Evolutionary conservation across 2,113 vertebrate genomes (phyloP).

Genomic region (Martes martes): DNA sequence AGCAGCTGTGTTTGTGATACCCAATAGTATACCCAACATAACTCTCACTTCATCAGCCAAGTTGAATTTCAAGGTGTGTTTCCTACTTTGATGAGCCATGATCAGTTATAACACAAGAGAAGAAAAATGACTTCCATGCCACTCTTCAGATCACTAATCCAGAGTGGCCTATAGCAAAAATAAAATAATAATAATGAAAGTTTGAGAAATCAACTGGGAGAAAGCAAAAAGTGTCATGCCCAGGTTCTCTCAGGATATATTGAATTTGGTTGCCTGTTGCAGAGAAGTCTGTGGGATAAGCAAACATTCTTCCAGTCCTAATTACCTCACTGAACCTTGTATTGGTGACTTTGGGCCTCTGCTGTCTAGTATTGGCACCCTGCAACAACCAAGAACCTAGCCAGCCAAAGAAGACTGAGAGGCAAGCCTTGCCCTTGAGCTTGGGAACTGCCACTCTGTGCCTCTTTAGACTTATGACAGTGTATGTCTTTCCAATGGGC

Average conservation of each 20-base stretch:
- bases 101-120: not conserved
- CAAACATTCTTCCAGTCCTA: slow-evolving; percentile 72
- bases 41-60: not conserved
- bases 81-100: not conserved
- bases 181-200: not conserved
- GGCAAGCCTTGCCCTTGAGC: slow-evolving; percentile 63
- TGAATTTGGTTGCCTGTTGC: slow-evolving; percentile 67
- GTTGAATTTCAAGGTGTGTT: not conserved
- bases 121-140: slow-evolving; percentile 1
- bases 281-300: slow-evolving; percentile 47
- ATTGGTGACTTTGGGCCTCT: slow-evolving; percentile 64
- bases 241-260: slow-evolving; percentile 37
- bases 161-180: slow-evolving; percentile 36
- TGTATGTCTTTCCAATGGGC: slow-evolving; percentile 48
- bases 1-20: not conserved
- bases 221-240: slow-evolving; percentile 37
- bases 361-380: slow-evolving; percentile 60
- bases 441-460: slow-evolving; percentile 68
- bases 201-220: slow-evolving; percentile 15
- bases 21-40: not conserved
- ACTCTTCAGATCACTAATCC: not conserved
- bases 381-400: slow-evolving; percentile 51
- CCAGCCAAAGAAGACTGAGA: slow-evolving; percentile 59
- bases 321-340: slow-evolving; percentile 64
- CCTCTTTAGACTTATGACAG: slow-evolving; percentile 68